Evolutionary conservation across 2,113 vertebrate genomes (phyloP).

Genomic region (Urocitellus parryii): DNA sequence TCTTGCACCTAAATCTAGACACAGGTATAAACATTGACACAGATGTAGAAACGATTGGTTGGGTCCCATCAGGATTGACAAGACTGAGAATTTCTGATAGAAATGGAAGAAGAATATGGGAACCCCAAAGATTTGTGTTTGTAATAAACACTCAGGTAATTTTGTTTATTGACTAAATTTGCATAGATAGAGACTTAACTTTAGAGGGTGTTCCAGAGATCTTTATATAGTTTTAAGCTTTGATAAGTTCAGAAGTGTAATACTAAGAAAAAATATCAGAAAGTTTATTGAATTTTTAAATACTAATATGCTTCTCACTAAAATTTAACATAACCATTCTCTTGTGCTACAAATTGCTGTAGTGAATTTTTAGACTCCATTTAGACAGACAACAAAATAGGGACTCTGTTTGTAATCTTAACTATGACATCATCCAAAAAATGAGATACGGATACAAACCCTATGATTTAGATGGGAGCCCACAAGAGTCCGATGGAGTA

Average conservation of each 20-base stretch:
- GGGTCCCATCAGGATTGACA: background rate
- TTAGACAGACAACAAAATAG: background rate
- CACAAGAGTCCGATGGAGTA: background rate
- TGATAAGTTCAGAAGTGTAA: constrained; percentile 3
- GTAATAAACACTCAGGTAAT: background rate
- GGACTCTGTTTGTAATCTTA: background rate
- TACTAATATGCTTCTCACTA: background rate
- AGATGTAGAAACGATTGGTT: background rate
- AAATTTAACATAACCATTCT: background rate
- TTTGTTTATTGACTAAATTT: background rate
- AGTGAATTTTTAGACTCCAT: background rate
- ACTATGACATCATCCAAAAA: background rate
- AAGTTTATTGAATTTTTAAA: background rate
- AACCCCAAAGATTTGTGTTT: background rate
- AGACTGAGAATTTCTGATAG: background rate
- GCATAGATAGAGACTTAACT: background rate
- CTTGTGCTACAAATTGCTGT: background rate
- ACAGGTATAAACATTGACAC: background rate
- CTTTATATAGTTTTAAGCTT: background rate
- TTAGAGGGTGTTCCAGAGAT: background rate
- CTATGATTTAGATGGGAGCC: background rate
- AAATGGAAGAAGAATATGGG: background rate
- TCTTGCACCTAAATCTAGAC: background rate
- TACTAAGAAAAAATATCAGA: background rate
- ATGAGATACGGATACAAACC: background rate